Percentiles rank a stretch among this genome's conserved stretches.
phyloP scores from a whole-genome alignment of 2,113 vertebrate genomes.

The Xiphias gladius region DNA sequence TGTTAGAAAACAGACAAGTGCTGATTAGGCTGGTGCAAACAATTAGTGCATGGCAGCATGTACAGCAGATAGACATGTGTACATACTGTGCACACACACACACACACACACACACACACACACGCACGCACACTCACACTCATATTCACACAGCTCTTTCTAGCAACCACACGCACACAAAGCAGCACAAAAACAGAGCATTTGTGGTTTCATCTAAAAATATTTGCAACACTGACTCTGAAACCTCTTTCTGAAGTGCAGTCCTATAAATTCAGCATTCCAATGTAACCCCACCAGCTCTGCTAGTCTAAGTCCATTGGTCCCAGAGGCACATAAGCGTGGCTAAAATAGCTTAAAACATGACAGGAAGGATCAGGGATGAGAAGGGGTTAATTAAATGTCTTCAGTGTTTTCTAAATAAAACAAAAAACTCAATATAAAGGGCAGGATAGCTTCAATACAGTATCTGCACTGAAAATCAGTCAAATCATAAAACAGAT shows the following conservation, averaged over 20 bases:
- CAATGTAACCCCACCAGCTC: conserved; percentile 18
- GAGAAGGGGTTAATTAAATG: conserved; percentile 9
- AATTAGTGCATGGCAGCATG: conserved; percentile 38
- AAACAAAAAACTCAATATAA: conserved; percentile 15
- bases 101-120: conserved; percentile 11
- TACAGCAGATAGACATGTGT: conserved; percentile 56
- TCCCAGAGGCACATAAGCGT: conserved; percentile 56
- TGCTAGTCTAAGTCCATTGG: conserved; percentile 30
- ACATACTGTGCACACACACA: background rate
- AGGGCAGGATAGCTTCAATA: conserved; percentile 8
- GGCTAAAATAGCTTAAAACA: conserved; percentile 39
- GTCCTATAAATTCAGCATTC: conserved; percentile 21
- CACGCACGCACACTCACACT: background rate
- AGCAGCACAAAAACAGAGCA: conserved; percentile 48
- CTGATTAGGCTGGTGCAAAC: conserved; percentile 61
- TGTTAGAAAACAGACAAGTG: conserved; percentile 63
- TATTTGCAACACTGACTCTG: conserved; percentile 21
- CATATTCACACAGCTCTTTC: conserved; percentile 13
- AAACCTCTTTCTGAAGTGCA: conserved; percentile 17
- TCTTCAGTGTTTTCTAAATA: conserved; percentile 1
- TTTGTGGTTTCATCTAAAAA: conserved; percentile 43
- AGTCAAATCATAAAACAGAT: conserved; percentile 37
- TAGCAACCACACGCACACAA: conserved; percentile 17
- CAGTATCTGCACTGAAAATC: conserved; percentile 35
- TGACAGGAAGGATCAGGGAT: background rate